Evolutionary conservation across 1,140 invertebrate genomes (phyloP), one percentile per base, ranked within the genome.

Genomic region (Pygmarrhopalites habei): DNA sequence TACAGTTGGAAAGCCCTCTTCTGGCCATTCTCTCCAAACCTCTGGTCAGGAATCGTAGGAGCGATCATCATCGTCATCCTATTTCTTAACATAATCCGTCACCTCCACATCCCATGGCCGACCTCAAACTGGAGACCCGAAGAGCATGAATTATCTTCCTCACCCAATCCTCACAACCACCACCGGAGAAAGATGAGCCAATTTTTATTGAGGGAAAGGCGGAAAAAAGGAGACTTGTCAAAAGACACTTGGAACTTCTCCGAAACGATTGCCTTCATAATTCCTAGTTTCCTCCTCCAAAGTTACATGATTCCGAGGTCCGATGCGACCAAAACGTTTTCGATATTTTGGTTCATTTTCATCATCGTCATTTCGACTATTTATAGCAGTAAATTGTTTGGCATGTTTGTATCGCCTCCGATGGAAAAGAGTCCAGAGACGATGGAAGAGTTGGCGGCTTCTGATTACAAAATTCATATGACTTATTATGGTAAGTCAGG

Each of bases 1-100:
- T 60, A 44, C 21, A 17, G 30, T 21, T 59, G 62, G 57, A 60
- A 60, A 47, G 28, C 62, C 0, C 59, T 67, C 26, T 47, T 39
- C 17, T 41, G 51, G 44, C 66, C 66, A 2, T 52, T 64, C 21
- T 21, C 2, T 17, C 17, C 10, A 17, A 15, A 15, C 28, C 28
- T 67, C 4, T 67, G 65, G 65, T 21, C 39, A 21, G 21, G 3
- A 0, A 29, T 35, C 23, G 2, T 58, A 19, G 1, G 44, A 14
- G 1, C n/a, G 4, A 5, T 25, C 23, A 15, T 60, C 35, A 1
- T 47, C 26, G 28, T 32, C 23, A 10, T n/a, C 0, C 5, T 39
- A 17, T 39, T 39, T 39, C 35, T 39, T 7, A 10, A 10, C 17
- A 10, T 39, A 17, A 17, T 39, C 17, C 17, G 10, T 39, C 7